Conservation (phyloP, 2,888 invertebrate species). For the Melinaea menophilus region DNA sequence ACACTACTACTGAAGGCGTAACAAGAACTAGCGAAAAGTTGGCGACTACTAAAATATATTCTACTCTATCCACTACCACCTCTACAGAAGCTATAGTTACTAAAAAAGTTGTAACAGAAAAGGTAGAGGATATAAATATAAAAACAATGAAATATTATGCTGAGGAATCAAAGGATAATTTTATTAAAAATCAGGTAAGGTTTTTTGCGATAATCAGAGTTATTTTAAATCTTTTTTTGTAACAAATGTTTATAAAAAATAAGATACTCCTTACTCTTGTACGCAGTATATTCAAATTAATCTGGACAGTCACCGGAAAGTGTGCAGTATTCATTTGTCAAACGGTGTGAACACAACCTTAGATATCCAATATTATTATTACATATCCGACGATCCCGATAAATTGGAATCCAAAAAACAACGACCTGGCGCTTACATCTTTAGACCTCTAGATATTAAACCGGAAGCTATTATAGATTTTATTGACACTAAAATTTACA, state of each 20-base stretch:
- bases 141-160: slow-evolving; percentile 6
- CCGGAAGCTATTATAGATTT: slow-evolving; percentile 37
- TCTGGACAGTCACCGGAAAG: slow-evolving; percentile 58
- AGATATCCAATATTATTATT: slow-evolving; percentile 82
- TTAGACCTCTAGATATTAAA: slow-evolving; percentile 72
- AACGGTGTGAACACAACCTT: slow-evolving; percentile 52
- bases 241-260: not conserved
- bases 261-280: slow-evolving; percentile 21
- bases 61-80: no score
- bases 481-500: slow-evolving; percentile 39
- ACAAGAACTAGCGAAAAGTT: slow-evolving; percentile 17
- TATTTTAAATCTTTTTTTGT: not conserved
- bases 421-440: slow-evolving; percentile 93
- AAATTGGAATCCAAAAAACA: slow-evolving; percentile 75
- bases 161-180: slow-evolving; percentile 35
- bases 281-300: slow-evolving; percentile 67
- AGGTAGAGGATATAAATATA: not conserved
- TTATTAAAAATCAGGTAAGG: slow-evolving; percentile 45
- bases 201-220: no score
- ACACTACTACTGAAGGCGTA: not conserved
- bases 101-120: not conserved
- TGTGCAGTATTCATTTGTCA: slow-evolving; percentile 71
- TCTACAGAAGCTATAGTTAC: not conserved
- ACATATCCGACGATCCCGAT: slow-evolving; percentile 82
- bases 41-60: not conserved